Evolutionary conservation across 2,888 invertebrate species (phyloP), one percentile per base, ranked within the genome.

Genomic region (Parnassius apollo): DNA sequence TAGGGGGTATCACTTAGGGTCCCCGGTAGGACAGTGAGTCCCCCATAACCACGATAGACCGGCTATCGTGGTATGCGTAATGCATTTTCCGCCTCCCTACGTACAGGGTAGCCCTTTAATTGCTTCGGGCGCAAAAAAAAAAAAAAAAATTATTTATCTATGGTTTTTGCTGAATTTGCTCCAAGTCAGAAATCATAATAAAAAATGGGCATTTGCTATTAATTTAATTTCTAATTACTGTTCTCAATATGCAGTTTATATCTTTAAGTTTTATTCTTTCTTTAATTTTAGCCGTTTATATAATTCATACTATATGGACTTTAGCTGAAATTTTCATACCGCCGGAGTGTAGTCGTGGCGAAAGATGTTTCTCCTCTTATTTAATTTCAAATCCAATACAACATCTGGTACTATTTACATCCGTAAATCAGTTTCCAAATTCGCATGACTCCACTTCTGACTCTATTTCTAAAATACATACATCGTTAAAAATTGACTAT

Each of bases 271-370:
- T 93, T 57, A 84, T 96, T 70, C 73, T 95, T 68, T 93, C 93
- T 64, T 86, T 93, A 74, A 80, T 95, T 71, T 96, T 96, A 86
- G 81, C 94, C 53, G 92, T 91, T 12, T 96, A 96, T 81, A 94
- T 96, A 65, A 83, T 93, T 48, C 94, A 96, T 80, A 95, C 96
- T 61, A 95, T 96, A 82, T 96, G 96, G 93, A 94, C 94, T 71
- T 89, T 96, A 81, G 94, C 94, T 61, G 93, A 94, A 79, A 93
- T 96, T 70, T 96, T 96, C 80, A 93, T 94, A 64, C 93, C 94
- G 48, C 95, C 96, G 35, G 85, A 93, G 68, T 97, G 97, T 82
- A 92, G 88, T 76, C 86, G 91, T 75, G 93, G 93, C 78, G 93
- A 94, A 71, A 80, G 83, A 71, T 97, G 97, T 88, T 94, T 95